Conservation (phyloP, 2,797 vertebrate genomes). For the Eulemur albifrons region DNA sequence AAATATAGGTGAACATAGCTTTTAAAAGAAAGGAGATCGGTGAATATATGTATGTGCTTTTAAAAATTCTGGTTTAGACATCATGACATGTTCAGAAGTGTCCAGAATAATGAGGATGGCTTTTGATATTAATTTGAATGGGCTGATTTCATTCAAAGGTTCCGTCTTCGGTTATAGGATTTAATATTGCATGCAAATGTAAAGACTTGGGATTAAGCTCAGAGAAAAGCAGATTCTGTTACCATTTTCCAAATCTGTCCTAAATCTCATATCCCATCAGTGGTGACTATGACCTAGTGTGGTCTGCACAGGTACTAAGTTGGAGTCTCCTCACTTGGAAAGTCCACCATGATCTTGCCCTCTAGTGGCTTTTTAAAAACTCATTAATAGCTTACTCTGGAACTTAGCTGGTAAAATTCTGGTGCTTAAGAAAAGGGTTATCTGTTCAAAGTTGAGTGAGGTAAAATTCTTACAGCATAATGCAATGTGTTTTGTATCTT, state of each 20-base stretch:
- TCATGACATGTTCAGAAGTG: not conserved
- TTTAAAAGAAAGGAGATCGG: not conserved
- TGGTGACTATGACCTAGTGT: not conserved
- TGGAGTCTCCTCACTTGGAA: not conserved
- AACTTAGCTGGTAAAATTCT: not conserved
- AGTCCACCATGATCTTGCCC: not conserved
- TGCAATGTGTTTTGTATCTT: not conserved
- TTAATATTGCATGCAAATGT: not conserved
- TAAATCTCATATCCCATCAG: not conserved
- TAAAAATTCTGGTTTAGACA: not conserved
- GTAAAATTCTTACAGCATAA: not conserved
- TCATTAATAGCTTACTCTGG: not conserved
- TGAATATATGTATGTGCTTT: not conserved
- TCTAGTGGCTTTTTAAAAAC: conserved; percentile 1
- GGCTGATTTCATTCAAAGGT: not conserved
- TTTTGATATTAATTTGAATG: not conserved
- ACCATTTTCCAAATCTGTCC: not conserved
- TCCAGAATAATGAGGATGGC: not conserved
- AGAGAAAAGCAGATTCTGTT: not conserved
- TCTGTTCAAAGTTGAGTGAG: not conserved
- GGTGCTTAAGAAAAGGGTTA: not conserved
- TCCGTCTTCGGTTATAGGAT: not conserved
- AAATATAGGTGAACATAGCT: not conserved
- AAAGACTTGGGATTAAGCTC: not conserved
- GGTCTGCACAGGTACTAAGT: not conserved